Conservation (phyloP, 2,797 vertebrate genomes). For the Lagocephalus sceleratus region DNA sequence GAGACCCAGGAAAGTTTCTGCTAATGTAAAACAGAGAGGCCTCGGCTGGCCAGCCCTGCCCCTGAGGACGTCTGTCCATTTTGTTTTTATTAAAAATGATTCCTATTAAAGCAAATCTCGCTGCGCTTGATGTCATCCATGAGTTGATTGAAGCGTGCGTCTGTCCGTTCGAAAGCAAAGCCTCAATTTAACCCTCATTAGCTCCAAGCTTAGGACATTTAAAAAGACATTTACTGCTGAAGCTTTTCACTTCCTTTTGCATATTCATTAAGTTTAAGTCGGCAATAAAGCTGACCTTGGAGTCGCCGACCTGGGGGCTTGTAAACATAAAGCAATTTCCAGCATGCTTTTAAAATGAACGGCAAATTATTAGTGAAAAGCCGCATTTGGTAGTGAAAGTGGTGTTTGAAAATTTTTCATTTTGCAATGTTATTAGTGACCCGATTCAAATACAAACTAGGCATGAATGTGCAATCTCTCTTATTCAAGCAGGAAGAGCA, state of each 20-base stretch:
- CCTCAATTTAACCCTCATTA: conserved; percentile 64
- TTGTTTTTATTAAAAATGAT: conserved; percentile 2
- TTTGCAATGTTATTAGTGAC: conserved; percentile 27
- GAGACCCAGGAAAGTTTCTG: background rate
- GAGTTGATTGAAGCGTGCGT: conserved; percentile 19
- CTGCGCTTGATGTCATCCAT: conserved; percentile 5
- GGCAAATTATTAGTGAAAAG: conserved; percentile 74
- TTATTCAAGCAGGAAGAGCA: background rate
- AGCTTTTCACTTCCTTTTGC: conserved; percentile 51
- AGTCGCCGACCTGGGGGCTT: conserved; percentile 64
- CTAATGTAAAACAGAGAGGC: no score
- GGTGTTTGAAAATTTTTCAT: conserved; percentile 53
- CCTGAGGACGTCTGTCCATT: no score
- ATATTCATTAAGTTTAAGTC: conserved; percentile 66
- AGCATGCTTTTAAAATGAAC: conserved; percentile 64
- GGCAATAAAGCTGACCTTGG: conserved; percentile 57
- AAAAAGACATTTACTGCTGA: conserved; percentile 57
- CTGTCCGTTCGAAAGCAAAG: conserved; percentile 39
- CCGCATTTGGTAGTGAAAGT: conserved; percentile 59
- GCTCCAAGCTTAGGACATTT: conserved; percentile 49
- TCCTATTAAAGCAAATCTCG: background rate
- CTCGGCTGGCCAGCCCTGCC: no score
- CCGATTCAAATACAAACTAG: no score
- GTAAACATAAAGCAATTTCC: conserved; percentile 71
- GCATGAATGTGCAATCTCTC: background rate